phyloP scores from a whole-genome alignment of 1,140 invertebrate species.

The Argopecten irradians region DNA sequence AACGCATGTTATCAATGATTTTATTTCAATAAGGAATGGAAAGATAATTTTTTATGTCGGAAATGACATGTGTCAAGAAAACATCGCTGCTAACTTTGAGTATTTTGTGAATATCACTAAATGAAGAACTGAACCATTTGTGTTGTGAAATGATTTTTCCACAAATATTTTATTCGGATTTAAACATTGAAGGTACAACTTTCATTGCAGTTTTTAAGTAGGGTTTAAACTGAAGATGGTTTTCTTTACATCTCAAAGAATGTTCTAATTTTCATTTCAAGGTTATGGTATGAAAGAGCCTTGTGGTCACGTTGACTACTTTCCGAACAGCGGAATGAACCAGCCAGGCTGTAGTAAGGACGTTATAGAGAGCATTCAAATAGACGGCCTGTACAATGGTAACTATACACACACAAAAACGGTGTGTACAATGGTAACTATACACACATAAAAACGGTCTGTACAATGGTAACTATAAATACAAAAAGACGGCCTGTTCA shows the following conservation, averaged over 20 bases:
- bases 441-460: not conserved
- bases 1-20: too few species aligned
- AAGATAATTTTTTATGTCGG: too few species aligned
- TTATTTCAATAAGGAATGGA: too few species aligned
- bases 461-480: not conserved
- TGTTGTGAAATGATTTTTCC: too few species aligned
- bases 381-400: not conserved
- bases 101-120: too few species aligned
- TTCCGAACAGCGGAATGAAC: slow-evolving; percentile 56
- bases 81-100: too few species aligned
- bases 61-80: too few species aligned
- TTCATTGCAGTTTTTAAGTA: too few species aligned
- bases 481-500: not conserved
- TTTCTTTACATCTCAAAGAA: not conserved
- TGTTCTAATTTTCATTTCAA: not conserved
- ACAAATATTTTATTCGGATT: too few species aligned
- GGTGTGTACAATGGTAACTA: not conserved
- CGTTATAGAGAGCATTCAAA: not conserved
- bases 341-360: slow-evolving; percentile 62
- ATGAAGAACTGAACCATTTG: too few species aligned
- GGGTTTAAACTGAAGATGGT: too few species aligned
- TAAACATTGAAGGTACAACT: too few species aligned
- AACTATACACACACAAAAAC: not conserved
- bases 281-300: slow-evolving; percentile 47
- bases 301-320: slow-evolving; percentile 64